Evolutionary conservation across 2,113 vertebrate genomes (phyloP).

Genomic region (Peucedramus taeniatus): DNA sequence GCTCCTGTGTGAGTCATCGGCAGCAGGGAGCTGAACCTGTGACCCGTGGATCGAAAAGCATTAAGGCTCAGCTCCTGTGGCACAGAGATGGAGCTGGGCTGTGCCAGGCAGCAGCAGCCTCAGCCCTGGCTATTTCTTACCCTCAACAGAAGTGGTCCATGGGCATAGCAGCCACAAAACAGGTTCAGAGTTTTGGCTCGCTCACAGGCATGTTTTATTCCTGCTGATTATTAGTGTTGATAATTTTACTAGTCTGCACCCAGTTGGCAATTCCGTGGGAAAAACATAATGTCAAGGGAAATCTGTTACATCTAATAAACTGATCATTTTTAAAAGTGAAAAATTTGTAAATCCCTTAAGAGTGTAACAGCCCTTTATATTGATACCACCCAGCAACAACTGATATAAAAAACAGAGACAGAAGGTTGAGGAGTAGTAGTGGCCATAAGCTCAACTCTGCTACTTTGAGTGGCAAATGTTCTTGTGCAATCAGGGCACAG

Average conservation of each 20-base stretch:
- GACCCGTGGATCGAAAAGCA: background rate
- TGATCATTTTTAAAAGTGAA: background rate
- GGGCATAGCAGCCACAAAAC: background rate
- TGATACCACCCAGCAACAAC: background rate
- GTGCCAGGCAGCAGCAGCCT: background rate
- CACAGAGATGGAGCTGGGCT: background rate
- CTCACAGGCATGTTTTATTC: background rate
- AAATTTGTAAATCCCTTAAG: background rate
- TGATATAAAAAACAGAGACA: background rate
- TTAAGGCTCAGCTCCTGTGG: background rate
- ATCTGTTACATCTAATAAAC: background rate
- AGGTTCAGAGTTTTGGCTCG: background rate
- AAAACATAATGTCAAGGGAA: background rate
- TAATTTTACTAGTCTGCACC: background rate
- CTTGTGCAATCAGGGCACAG: background rate
- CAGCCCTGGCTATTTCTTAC: background rate
- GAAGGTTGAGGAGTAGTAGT: background rate
- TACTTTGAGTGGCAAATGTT: background rate
- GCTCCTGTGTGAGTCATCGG: slow-evolving; percentile 31
- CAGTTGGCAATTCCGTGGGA: background rate
- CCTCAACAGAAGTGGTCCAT: background rate
- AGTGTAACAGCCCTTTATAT: background rate
- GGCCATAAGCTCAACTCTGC: background rate
- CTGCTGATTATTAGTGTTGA: background rate
- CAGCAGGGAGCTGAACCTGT: slow-evolving; percentile 54